Evolutionary conservation across 2,113 vertebrate species (phyloP), one percentile per base, ranked within the genome.

Genomic region (Marmota monax): DNA sequence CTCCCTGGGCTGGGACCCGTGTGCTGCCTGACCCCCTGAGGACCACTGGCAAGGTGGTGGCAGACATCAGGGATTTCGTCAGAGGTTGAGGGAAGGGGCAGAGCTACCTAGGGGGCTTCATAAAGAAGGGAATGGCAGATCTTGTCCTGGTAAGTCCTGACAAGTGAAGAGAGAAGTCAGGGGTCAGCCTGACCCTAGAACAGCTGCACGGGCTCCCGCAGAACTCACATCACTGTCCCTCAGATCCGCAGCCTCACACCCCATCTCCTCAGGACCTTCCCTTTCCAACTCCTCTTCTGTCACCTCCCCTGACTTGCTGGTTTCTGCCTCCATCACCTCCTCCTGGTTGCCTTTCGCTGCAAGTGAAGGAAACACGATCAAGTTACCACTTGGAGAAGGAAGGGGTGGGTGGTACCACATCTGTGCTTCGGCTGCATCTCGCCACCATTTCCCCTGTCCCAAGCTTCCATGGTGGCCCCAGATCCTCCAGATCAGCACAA

Each of bases 221-320:
- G 76, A 63, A 97, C 98, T 98, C 89, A 99, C 98, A 18, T 94
- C 27, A 0, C 0, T 7, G 45, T 5, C 37, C 61, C 84, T 78
- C 11, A 16, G 83, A 89, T 20, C 94, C 1, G 88, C 73, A 27
- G 14, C 2, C 23, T n/a, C 0, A 1, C 27, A 1, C 45, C 27
- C 97, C 45, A 0, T 8, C 2, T 42, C 37, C 65, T 63, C 37
- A 0, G 87, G 1, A 2, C 20, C 4, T 2, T 70, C 84, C 0
- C 4, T 29, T 1, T 83, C 96, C 82, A 70, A 83, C 18, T n/a
- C 42, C 8, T 1, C 25, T 9, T 58, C 63, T 0, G 37, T 5
- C 6, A 0, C 0, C 0, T 61, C n/a, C 34, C 10, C 65, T 0
- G 76, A n/a, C 2, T 9, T 0, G 1, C 6, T 22, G 0, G 27